Evolutionary conservation across 2,113 vertebrate genomes (phyloP), one percentile per base, ranked within the genome.

Genomic region (Mohoua ochrocephala): DNA sequence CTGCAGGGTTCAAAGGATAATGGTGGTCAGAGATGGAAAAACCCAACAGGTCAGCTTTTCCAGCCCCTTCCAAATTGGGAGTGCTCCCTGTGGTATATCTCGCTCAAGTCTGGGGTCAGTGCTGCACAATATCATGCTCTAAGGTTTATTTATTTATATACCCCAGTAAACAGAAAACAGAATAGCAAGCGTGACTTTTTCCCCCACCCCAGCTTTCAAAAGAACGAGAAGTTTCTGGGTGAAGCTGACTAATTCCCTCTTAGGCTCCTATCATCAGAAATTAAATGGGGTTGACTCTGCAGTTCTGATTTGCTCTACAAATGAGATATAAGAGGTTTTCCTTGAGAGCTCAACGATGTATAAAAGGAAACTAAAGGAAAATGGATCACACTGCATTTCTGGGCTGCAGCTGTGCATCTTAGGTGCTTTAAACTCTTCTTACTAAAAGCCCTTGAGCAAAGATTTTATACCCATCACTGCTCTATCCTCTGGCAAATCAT

Each of bases 281-380:
- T 95, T 94, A 93, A 88, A 89, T 91, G 73, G 70, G 57, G n/a
- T 78, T 87, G 91, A 96, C 75, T 84, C 71, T 79, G 33, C 60
- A 78, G 73, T 85, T 96, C 80, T 92, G 79, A 92, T 92, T 95
- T 95, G 70, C 89, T 92, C 85, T 86, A 76, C 78, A 93, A 89
- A 94, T 88, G 84, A 95, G 77, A 86, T 90, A 87, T 45, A 82
- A 91, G 91, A 89, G 53, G 54, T 90, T 91, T 96, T 96, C 84
- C 87, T 93, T 96, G 83, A 79, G 84, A 95, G 31, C 64, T 94
- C 50, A 60, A 74, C 30, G 57, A 61, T 61, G 33, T 82, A 60
- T 84, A 65, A 78, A 69, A 31, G 87, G 84, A 84, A 91, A 75
- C 47, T 35, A 70, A 91, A 95, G 63, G 81, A 73, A 76, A 85